Base-by-base conservation (phyloP, 2,888 invertebrate genomes). In the Drosophila borealis region DNA sequence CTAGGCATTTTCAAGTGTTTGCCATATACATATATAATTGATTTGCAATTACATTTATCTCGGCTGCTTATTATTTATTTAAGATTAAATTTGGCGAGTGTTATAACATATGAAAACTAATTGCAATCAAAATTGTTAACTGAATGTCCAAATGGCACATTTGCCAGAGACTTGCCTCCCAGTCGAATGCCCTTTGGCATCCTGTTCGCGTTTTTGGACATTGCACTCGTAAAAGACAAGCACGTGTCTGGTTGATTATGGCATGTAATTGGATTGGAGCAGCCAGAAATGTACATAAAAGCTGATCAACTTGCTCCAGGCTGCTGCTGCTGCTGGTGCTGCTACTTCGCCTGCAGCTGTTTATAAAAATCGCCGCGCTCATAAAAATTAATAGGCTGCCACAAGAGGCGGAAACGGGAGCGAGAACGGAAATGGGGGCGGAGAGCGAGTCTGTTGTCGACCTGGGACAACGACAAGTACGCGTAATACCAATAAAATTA, bases 401-500 rank as follows among this genome's bases (percentile, higher is more conserved):
- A 41, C 59, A 53, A 54, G 37, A 42, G 48, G 45, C 13, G 46
- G 8, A 29, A 29, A 29, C 11, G 17, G 25, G 19, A 10, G 8
- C 10, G 3, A 17, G 1, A 11, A 1, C 14, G 10, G 17, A 14
- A 36, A 10, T 34, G 39, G 51, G 8, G 41, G 34, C 45, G 29
- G 29, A 29, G 29, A 29, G 8, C 29, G 29, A 29, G 29, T 46
- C 59, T 80, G 73, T 63, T 70, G 63, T 77, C 68, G 84, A 73
- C 69, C 69, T 80, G 81, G 51, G 49, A 29, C 67, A 50, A 77
- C 62, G 81, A 66, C 73, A 81, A 88, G 86, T 88, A 74, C 64
- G 87, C 80, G 89, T 77, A 88, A 82, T 82, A 88, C 82, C 87
- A 82, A 82, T 82, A 86, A 82, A 88, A 82, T 88, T 77, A 88